A percentile compares a stretch with the other conserved stretches of the same genome.
These are phyloP conservation scores for Nowickia ferox DNA, from an alignment of 2,888 invertebrate species.

Conservation along the genomic window DNA sequence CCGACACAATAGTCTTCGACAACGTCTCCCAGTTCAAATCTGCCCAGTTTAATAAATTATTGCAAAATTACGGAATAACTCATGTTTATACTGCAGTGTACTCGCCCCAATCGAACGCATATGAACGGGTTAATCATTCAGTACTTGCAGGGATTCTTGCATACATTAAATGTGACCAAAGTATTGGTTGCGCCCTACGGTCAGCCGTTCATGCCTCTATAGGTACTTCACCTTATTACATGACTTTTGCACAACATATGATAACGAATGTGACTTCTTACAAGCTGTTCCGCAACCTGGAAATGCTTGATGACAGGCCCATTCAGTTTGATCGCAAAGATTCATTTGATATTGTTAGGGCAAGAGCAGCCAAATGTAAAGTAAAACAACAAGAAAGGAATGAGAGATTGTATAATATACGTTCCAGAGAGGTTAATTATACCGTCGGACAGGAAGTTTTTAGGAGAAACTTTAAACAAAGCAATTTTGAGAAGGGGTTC, in stretches of 20 bases:
- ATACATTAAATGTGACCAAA: slow-evolving; percentile 5
- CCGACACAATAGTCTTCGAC: too few relatives aligned
- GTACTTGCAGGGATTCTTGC: background rate
- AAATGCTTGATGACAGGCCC: slow-evolving; percentile 7
- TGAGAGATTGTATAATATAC: background rate
- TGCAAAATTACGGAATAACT: background rate
- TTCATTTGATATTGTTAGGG: background rate
- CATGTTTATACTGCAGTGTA: background rate
- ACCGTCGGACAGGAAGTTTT: too few relatives aligned
- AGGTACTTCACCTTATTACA: slow-evolving; percentile 33
- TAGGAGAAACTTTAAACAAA: background rate
- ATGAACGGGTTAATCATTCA: slow-evolving; percentile 8
- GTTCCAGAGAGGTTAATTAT: background rate
- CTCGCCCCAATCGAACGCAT: slow-evolving; percentile 11
- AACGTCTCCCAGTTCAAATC: background rate
- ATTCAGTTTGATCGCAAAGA: background rate
- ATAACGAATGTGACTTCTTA: slow-evolving; percentile 7
- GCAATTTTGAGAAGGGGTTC: too few relatives aligned
- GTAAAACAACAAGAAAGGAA: background rate
- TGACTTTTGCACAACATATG: slow-evolving; percentile 13
- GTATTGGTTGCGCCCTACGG: background rate
- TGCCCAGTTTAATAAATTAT: background rate
- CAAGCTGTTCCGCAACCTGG: background rate
- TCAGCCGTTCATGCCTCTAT: slow-evolving; percentile 1
- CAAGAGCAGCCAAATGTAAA: background rate